Base-by-base conservation (phyloP, 2,888 invertebrate genomes). In the Sympetrum striolatum region DNA sequence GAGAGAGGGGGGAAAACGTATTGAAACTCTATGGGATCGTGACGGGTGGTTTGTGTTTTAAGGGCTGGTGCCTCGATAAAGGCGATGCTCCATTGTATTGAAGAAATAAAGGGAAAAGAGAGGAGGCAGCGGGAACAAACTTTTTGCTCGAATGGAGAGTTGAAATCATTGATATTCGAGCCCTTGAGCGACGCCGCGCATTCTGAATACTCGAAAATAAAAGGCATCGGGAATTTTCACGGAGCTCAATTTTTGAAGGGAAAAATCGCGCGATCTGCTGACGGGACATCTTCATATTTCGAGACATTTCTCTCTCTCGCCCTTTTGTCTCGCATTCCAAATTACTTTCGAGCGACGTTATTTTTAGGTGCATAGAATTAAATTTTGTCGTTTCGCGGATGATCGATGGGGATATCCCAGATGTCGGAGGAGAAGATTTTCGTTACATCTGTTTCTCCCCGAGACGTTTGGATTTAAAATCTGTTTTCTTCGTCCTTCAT, bases 141-240 rank as follows among this genome's bases (percentile, higher is more conserved):
- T 60, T 86, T 86, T 86, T 86, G 86, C 58, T 58, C 53, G 53
- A 82, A 44, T 60, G 60, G 86, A 86, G 86, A 60, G 86, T 86
- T 86, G 86, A 86, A 86, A 86, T 86, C 86, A 86, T 86, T 86
- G 86, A 60, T 86, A 86, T 86, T 86, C 86, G 86, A 86, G 86
- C 86, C 86, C 37, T n/a, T 37, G 86, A 86, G 86, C 86, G 60
- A 58, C 58, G 60, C 25, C 60, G 60, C 86, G 35, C 37, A 14
- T n/a, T 58, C 22, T 86, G 86, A 86, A 86, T 86, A 60, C 86
- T 86, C 86, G 53, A 86, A 60, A 82, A 53, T 53, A 82, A 53
- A 86, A 64, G 60, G 60, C 86, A 86, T 86, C n/a, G 86, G 86
- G 60, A 60, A 60, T 86, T 64, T 86, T 53, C 18, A 39, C 58